Evolutionary conservation across 1,140 invertebrate genomes (phyloP).

Genomic region (Diplogasteroides magnus): DNA sequence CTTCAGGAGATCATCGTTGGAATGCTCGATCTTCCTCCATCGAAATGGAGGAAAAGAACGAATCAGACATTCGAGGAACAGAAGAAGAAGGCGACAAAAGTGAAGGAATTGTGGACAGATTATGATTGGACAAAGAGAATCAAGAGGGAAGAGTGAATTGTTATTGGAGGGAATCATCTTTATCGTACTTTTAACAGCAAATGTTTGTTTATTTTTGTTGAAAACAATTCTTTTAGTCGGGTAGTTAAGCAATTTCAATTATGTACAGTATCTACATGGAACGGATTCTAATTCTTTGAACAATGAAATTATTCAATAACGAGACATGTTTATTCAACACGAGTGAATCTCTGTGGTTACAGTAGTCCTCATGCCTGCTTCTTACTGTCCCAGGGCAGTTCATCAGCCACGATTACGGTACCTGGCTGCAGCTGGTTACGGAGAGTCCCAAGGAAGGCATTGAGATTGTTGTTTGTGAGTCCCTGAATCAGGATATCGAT

Average conservation of each 20-base stretch:
- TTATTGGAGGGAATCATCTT: not conserved
- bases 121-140: conserved; percentile 61
- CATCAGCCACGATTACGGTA: no score
- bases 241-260: not conserved
- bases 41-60: conserved; percentile 74
- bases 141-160: conserved; percentile 19
- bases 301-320: not conserved
- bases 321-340: no score
- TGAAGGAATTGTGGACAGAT: conserved; percentile 66
- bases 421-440: no score
- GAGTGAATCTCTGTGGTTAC: no score
- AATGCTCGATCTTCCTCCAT: conserved; percentile 80
- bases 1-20: conserved; percentile 86
- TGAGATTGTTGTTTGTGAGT: no score
- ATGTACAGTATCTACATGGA: not conserved
- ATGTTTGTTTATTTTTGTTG: not conserved
- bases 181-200: not conserved
- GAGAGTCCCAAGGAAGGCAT: no score
- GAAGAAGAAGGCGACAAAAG: conserved; percentile 65
- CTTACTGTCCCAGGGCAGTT: no score
- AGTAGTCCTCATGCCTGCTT: no score
- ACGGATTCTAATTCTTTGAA: not conserved
- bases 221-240: not conserved
- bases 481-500: no score
- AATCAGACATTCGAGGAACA: conserved; percentile 70